These are phyloP conservation scores for Hypercompe scribonia DNA, from an alignment of 2,888 invertebrate species.

Conservation along the genomic window DNA sequence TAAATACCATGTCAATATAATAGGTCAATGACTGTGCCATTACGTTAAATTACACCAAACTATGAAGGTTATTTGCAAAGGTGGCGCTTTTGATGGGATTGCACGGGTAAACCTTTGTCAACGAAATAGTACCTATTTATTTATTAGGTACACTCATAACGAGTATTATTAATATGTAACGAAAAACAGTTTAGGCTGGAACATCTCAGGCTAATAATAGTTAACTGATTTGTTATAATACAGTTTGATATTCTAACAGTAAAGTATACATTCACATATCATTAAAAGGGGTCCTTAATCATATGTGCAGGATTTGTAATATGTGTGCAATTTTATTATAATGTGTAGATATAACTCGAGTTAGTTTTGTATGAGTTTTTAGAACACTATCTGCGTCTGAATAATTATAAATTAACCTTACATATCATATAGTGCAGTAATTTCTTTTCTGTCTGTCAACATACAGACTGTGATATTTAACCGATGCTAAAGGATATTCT, in stretches of 20 bases:
- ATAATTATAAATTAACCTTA: not conserved
- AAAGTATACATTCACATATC: too few relatives aligned
- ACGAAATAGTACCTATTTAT: conserved; percentile 1
- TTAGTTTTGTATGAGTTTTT: too few relatives aligned
- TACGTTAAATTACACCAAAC: conserved; percentile 45
- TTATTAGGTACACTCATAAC: not conserved
- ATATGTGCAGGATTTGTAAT: not conserved
- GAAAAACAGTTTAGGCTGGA: not conserved
- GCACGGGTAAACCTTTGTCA: conserved; percentile 7
- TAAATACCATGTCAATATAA: conserved; percentile 39
- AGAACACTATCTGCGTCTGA: not conserved
- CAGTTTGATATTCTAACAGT: too few relatives aligned
- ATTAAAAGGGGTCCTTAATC: not conserved
- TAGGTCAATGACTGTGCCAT: conserved; percentile 46
- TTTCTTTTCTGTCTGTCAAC: not conserved
- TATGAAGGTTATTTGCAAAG: conserved; percentile 36
- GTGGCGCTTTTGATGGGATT: conserved; percentile 37
- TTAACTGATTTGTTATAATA: not conserved
- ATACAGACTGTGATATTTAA: not conserved
- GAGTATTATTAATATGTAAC: not conserved
- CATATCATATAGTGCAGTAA: not conserved
- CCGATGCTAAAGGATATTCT: not conserved
- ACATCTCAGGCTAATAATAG: not conserved
- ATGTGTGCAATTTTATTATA: too few relatives aligned
- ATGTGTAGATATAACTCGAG: too few relatives aligned